Evolutionary conservation across 2,797 vertebrate genomes (phyloP).

Genomic region (Chaetophractus vellerosus): DNA sequence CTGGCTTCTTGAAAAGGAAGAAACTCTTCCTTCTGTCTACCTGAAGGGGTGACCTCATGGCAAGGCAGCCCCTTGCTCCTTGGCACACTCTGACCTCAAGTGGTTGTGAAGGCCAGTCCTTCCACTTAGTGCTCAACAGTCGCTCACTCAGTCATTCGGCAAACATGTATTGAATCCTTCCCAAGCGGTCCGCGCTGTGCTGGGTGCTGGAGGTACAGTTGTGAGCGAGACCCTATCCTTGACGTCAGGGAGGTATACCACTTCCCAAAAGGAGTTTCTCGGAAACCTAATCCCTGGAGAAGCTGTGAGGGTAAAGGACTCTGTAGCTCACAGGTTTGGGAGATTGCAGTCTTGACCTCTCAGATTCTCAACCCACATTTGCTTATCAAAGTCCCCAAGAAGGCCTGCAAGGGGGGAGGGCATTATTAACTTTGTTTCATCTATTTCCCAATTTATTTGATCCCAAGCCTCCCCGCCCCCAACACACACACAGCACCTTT

Average conservation of each 20-base stretch:
- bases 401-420: neutral
- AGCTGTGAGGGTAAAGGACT: neutral
- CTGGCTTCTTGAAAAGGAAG: neutral
- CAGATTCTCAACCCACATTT: neutral
- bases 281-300: neutral
- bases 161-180: neutral
- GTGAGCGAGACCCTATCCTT: neutral
- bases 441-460: neutral
- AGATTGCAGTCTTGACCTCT: neutral
- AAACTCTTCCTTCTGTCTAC: neutral
- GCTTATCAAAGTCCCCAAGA: neutral
- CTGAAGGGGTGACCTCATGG: neutral
- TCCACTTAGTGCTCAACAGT: neutral
- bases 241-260: neutral
- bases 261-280: constrained; percentile 43
- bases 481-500: neutral
- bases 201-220: neutral
- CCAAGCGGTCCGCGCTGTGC: neutral
- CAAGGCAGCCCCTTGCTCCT: neutral
- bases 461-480: neutral
- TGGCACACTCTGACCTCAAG: neutral
- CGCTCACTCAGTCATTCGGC: neutral
- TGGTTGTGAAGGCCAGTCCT: neutral
- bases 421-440: neutral
- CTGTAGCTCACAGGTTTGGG: neutral